Conservation (phyloP, 2,888 invertebrate genomes). For the Encarsia formosa region DNA sequence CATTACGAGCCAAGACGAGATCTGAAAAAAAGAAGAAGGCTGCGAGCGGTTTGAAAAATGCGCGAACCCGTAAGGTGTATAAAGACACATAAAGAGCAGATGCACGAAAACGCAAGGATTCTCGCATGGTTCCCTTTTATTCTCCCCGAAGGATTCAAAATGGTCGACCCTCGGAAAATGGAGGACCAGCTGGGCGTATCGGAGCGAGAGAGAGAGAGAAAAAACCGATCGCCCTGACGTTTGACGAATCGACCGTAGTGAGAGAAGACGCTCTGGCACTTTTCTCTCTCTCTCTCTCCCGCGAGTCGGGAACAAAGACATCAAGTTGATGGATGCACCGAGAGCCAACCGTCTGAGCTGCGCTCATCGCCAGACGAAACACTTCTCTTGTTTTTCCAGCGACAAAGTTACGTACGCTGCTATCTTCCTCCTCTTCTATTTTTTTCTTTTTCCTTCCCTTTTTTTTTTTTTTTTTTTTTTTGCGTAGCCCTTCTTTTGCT, state of each 20-base stretch:
- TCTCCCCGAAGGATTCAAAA: constrained; percentile 35
- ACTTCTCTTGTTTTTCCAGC: constrained; percentile 35
- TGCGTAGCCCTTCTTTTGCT: not conserved
- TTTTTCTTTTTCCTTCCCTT: constrained; percentile 26
- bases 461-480: not conserved
- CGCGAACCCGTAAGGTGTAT: not conserved
- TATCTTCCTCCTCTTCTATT: no score
- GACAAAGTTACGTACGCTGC: constrained; percentile 23
- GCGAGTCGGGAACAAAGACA: constrained; percentile 49
- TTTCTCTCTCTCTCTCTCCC: constrained; percentile 31
- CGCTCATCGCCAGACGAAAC: constrained; percentile 39
- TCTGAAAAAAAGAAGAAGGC: constrained; percentile 5
- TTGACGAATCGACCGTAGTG: constrained; percentile 49
- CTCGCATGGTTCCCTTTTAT: no score
- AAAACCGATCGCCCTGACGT: constrained; percentile 46
- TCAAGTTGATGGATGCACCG: constrained; percentile 46
- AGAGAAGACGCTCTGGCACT: constrained; percentile 30
- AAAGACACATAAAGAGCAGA: constrained; percentile 15
- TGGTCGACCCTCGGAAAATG: no score
- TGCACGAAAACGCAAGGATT: no score
- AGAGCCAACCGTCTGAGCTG: constrained; percentile 33
- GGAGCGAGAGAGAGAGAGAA: constrained; percentile 26
- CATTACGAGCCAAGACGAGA: constrained; percentile 9
- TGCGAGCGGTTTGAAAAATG: constrained; percentile 19
- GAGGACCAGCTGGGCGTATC: constrained; percentile 31